These are phyloP conservation scores for Smutsia temminckii DNA, from an alignment of 2,797 vertebrate genomes.

Conservation along the genomic window DNA sequence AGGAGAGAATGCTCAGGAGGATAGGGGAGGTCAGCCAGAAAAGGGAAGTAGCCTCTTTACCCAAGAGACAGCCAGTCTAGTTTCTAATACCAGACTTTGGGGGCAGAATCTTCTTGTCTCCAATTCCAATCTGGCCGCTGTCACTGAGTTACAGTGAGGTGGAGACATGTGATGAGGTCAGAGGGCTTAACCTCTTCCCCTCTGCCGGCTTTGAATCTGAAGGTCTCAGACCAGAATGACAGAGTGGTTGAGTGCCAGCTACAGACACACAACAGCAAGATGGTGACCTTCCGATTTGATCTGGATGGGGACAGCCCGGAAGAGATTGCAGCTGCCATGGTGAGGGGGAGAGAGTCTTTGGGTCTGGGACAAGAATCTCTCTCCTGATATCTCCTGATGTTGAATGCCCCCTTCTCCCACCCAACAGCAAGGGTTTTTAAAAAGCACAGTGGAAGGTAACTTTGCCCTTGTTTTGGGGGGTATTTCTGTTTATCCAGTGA, in stretches of 20 bases:
- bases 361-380: rapidly evolving
- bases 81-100: background rate
- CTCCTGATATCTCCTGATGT: background rate
- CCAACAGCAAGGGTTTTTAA: background rate
- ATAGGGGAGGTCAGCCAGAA: background rate
- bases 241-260: conserved; percentile 98
- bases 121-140: rapidly evolving
- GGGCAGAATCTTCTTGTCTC: conserved; percentile 15
- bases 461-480: background rate
- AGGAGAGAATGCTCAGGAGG: background rate
- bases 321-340: conserved; percentile 96
- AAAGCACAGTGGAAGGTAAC: background rate
- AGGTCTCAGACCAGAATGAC: conserved; percentile 97
- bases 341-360: conserved; percentile 76
- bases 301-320: conserved; percentile 97
- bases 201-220: conserved; percentile 50
- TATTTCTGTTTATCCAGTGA: conserved; percentile 24
- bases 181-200: conserved; percentile 29
- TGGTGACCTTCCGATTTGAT: conserved; percentile 99
- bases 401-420: background rate
- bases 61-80: background rate
- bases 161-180: background rate
- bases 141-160: background rate
- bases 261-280: conserved; percentile 99
- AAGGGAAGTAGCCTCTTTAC: background rate